Evolutionary conservation across 2,888 invertebrate genomes (phyloP).

Genomic region (Antheraea yamamai): DNA sequence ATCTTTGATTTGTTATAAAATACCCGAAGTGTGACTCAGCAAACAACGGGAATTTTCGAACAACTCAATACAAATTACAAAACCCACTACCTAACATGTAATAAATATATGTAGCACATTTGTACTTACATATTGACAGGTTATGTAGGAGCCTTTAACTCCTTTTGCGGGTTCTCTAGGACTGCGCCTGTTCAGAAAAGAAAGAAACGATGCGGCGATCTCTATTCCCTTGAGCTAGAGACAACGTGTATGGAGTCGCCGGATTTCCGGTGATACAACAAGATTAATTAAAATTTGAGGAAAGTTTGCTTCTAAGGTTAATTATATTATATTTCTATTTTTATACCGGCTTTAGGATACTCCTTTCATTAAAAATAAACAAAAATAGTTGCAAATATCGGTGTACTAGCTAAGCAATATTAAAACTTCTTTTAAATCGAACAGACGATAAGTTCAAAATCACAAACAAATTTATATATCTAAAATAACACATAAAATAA

Average conservation of each 20-base stretch:
- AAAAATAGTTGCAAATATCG: conserved; percentile 15
- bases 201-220: conserved; percentile 77
- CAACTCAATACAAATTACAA: conserved; percentile 32
- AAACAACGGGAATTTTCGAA: conserved; percentile 35
- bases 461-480: conserved; percentile 32
- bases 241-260: conserved; percentile 77
- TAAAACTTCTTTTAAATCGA: conserved; percentile 33
- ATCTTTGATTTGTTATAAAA: conserved; percentile 10
- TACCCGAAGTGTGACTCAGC: conserved; percentile 51
- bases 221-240: conserved; percentile 77
- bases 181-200: conserved; percentile 82
- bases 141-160: conserved; percentile 83
- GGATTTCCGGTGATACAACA: conserved; percentile 71
- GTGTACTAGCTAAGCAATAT: conserved; percentile 27
- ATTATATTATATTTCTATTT: background rate
- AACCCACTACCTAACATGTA: conserved; percentile 40
- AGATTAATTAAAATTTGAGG: conserved; percentile 39
- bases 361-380: background rate
- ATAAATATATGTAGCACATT: conserved; percentile 48
- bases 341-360: background rate
- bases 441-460: conserved; percentile 31
- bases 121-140: conserved; percentile 81
- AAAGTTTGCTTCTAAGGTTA: conserved; percentile 8
- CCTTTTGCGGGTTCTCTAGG: conserved; percentile 80
- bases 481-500: conserved; percentile 38